Conservation (phyloP, 1,140 invertebrate genomes). For the Uloborus diversus region DNA sequence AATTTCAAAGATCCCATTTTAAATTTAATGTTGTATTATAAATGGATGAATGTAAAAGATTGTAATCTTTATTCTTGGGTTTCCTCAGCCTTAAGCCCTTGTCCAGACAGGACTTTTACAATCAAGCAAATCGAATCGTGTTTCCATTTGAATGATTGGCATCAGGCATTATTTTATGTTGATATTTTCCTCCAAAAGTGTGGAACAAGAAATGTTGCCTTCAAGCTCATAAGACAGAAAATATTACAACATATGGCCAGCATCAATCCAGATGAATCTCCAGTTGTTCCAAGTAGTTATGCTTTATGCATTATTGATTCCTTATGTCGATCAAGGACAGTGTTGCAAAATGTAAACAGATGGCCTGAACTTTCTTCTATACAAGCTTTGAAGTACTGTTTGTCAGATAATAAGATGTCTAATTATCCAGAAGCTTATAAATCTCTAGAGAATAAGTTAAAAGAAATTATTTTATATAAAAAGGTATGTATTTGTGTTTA, state of each 20-base stretch:
- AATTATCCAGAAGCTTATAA: slow-evolving; percentile 7
- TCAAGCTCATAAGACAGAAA: slow-evolving; percentile 2
- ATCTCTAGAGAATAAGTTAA: background rate
- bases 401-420: slow-evolving; percentile 17
- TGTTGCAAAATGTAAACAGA: slow-evolving; percentile 29
- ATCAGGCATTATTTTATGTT: slow-evolving; percentile 26
- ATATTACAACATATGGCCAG: slow-evolving; percentile 38
- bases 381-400: slow-evolving; percentile 29
- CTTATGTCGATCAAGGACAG: slow-evolving; percentile 11
- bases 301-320: slow-evolving; percentile 30
- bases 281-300: slow-evolving; percentile 15
- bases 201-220: background rate
- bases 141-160: slow-evolving; percentile 18
- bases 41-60: background rate
- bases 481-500: slow-evolving; percentile 26
- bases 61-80: slow-evolving; percentile 15
- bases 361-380: slow-evolving; percentile 15
- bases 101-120: background rate
- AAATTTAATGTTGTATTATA: slow-evolving; percentile 3
- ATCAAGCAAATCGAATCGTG: slow-evolving; percentile 13
- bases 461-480: slow-evolving; percentile 45
- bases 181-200: slow-evolving; percentile 23
- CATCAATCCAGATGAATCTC: background rate
- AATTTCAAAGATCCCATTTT: background rate
- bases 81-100: slow-evolving; percentile 29